Percentiles rank a stretch among this genome's conserved stretches.
phyloP scores from a whole-genome alignment of 1,140 invertebrate genomes.

The Papilio glaucus region DNA sequence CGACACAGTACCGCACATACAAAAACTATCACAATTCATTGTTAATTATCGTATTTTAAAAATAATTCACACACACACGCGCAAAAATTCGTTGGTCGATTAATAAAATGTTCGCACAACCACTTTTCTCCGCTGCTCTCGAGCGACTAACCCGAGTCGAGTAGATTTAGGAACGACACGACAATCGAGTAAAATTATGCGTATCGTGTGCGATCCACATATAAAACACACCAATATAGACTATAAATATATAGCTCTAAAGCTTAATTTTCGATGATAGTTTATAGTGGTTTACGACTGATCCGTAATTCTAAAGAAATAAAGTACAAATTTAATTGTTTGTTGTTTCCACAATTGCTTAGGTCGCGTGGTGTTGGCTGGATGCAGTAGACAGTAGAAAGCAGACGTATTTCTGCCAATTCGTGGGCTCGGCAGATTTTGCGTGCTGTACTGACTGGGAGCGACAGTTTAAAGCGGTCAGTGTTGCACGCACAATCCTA shows the following conservation, averaged over 20 bases:
- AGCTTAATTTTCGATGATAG: slow-evolving; percentile 41
- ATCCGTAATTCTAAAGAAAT: not conserved
- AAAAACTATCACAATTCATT: slow-evolving; percentile 72
- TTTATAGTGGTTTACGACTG: slow-evolving; percentile 43
- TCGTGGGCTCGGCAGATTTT: slow-evolving; percentile 60
- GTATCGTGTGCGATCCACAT: slow-evolving; percentile 55
- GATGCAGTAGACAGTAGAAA: slow-evolving; percentile 74
- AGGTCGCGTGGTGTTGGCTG: slow-evolving; percentile 53
- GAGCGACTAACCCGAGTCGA: slow-evolving; percentile 58
- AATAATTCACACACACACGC: slow-evolving; percentile 50
- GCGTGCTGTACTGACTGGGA: slow-evolving; percentile 57
- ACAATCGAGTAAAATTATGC: slow-evolving; percentile 53
- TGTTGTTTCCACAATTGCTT: slow-evolving; percentile 37
- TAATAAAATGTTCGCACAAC: slow-evolving; percentile 44
- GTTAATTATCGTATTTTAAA: slow-evolving; percentile 67
- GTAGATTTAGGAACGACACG: slow-evolving; percentile 39
- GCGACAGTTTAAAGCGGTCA: slow-evolving; percentile 59
- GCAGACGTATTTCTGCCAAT: slow-evolving; percentile 71
- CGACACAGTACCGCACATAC: slow-evolving; percentile 57
- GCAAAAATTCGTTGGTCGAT: not conserved
- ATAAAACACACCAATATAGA: slow-evolving; percentile 38
- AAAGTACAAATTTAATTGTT: slow-evolving; percentile 31
- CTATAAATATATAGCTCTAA: slow-evolving; percentile 36
- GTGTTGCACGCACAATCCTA: slow-evolving; percentile 47
- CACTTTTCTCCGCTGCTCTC: slow-evolving; percentile 47